These are phyloP conservation scores for Malthinus flaveolus DNA, from an alignment of 2,888 invertebrate species.

Conservation along the genomic window DNA sequence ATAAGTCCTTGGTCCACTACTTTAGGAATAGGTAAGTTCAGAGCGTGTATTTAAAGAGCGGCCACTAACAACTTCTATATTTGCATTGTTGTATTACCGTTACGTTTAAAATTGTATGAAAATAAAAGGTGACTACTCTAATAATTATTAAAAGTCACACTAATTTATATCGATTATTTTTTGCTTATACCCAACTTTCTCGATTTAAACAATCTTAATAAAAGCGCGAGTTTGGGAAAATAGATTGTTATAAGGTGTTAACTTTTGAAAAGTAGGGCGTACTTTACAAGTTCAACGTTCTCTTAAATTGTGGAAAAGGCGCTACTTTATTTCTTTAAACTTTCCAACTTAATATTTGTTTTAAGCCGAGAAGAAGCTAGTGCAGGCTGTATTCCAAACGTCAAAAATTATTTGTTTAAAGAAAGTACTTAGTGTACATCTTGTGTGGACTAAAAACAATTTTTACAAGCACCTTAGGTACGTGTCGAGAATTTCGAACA, in stretches of 20 bases:
- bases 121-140: background rate
- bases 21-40: background rate
- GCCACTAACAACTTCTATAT: background rate
- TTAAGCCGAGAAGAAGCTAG: too few relatives aligned
- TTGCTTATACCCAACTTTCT: conserved; percentile 15
- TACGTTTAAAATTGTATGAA: background rate
- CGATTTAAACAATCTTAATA: conserved; percentile 17
- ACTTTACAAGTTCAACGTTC: conserved; percentile 25
- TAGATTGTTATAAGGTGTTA: conserved; percentile 2
- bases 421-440: too few relatives aligned
- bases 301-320: background rate
- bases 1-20: background rate
- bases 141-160: background rate
- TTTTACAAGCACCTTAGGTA: too few relatives aligned
- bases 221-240: conserved; percentile 26
- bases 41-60: background rate
- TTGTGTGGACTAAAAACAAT: too few relatives aligned
- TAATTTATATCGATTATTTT: background rate
- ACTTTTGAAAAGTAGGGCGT: conserved; percentile 21
- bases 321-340: too few relatives aligned
- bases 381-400: too few relatives aligned
- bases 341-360: too few relatives aligned
- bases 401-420: too few relatives aligned
- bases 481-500: too few relatives aligned
- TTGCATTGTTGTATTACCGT: conserved; percentile 1